Evolutionary conservation across 2,113 vertebrate species (phyloP).

Genomic region (Uropsilus gracilis): DNA sequence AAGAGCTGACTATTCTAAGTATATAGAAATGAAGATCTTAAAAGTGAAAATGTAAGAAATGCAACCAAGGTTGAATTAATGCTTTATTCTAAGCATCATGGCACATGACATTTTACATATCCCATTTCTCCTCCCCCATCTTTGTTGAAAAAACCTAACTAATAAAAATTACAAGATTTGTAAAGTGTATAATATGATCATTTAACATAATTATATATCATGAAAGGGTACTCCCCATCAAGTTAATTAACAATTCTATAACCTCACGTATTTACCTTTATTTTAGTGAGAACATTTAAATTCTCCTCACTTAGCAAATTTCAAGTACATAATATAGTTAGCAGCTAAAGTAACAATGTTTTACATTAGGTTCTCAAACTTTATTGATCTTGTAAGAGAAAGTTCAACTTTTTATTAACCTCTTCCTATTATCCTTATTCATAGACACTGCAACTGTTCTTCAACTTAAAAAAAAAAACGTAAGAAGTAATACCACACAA

Average conservation of each 20-base stretch:
- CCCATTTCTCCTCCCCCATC: neutral
- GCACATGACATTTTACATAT: neutral
- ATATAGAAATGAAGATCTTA: neutral
- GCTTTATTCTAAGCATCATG: neutral
- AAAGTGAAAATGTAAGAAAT: conserved; percentile 27
- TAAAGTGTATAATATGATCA: neutral
- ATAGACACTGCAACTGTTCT: neutral
- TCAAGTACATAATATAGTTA: neutral
- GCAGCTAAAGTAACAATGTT: neutral
- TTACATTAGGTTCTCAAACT: neutral
- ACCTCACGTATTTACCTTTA: neutral
- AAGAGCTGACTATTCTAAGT: neutral
- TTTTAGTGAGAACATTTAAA: too few species aligned
- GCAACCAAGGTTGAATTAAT: neutral
- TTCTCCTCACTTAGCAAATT: neutral
- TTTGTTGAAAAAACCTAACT: neutral
- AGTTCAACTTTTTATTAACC: neutral
- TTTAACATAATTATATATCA: neutral
- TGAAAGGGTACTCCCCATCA: neutral
- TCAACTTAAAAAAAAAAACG: neutral
- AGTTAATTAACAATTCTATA: neutral
- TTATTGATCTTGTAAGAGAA: neutral
- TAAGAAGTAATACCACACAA: neutral
- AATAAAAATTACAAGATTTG: neutral
- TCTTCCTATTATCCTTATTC: neutral